Conservation (phyloP, 2,113 vertebrate genomes). For the Percopsis transmontana region DNA sequence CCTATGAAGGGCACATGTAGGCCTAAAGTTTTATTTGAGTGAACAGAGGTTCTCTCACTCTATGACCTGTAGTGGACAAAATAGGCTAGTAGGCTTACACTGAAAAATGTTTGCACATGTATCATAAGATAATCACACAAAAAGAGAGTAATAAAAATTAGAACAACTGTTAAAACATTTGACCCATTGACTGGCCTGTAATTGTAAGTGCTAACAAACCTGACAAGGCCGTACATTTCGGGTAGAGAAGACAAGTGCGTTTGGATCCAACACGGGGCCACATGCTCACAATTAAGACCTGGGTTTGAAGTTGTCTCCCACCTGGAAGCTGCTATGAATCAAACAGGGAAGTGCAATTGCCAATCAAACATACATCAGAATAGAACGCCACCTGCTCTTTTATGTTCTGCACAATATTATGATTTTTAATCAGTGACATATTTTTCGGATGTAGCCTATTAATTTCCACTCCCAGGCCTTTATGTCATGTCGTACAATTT, state of each 20-base stretch:
- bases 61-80: no score
- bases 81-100: no score
- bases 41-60: no score
- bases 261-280: constrained; percentile 43
- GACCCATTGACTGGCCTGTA: no score
- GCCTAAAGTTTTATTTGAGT: no score
- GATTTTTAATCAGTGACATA: constrained; percentile 45
- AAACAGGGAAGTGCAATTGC: constrained; percentile 57
- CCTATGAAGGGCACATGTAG: no score
- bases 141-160: no score
- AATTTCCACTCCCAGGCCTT: constrained; percentile 8
- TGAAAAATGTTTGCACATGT: no score
- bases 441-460: constrained; percentile 8
- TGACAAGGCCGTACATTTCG: no score
- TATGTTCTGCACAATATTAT: constrained; percentile 28
- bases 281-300: constrained; percentile 63
- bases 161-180: no score
- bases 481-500: constrained; percentile 46
- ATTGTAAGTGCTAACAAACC: background rate
- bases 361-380: constrained; percentile 54
- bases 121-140: no score
- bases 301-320: constrained; percentile 55
- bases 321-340: constrained; percentile 54
- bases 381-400: constrained; percentile 58
- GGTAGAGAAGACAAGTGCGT: constrained; percentile 49